Evolutionary conservation across 2,888 invertebrate genomes (phyloP), one percentile per base, ranked within the genome.

Genomic region (Chymomyza amoena): DNA sequence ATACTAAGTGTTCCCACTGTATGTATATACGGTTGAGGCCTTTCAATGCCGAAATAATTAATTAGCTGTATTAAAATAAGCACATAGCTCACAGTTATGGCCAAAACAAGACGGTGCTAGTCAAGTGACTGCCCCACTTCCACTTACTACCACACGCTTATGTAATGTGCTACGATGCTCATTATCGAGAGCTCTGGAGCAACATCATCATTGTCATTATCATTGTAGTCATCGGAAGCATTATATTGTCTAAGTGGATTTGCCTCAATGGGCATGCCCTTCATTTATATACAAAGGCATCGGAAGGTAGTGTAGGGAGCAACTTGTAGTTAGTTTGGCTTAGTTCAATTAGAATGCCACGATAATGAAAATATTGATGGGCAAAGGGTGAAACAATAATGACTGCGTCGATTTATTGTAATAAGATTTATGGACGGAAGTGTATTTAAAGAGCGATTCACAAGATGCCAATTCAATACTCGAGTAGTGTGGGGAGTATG

Each of bases 211-310:
- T 45, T 20, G 20, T 25, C 13, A 73, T 65, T 80, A 69, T 74
- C 25, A 25, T 16, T n/a, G 56, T 81, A 73, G 75, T 69, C 75
- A 71, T 28, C 25, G 59, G n/a, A 15, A 13, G 25, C 25, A 25
- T 25, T 68, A 70, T 68, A 78, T 50, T 60, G 60, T 66, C 54
- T 32, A 32, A 32, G 39, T 45, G 39, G 39, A 45, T 45, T 45
- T 45, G 39, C 39, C 61, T 52, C 28, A 51, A 32, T 25, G n/a
- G 28, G 68, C 77, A 79, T 65, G 75, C 61, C 74, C 75, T 78
- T 71, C 71, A 82, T 86, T 81, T 88, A 87, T 84, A 88, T 45
- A 4, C 39, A 13, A 13, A 13, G 39, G 13, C 2, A 86, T 87
- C 86, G 81, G 75, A 66, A 18, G 32, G 80, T 70, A 64, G 62